Evolutionary conservation across 2,113 vertebrate species (phyloP), one percentile per base, ranked within the genome.

Genomic region (Corythornis cristatus): DNA sequence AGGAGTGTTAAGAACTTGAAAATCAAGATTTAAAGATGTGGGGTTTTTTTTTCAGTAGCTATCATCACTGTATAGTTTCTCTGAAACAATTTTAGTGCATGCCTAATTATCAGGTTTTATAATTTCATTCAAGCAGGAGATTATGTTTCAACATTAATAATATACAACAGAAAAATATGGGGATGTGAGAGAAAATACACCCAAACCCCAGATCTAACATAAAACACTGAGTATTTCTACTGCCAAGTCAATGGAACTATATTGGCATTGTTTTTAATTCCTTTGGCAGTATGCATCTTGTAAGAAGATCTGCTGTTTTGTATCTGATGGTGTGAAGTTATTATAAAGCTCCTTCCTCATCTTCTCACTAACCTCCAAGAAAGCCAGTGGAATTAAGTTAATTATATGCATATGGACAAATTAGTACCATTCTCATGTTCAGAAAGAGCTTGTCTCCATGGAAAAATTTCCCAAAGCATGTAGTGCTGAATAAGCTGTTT

Each of bases 401-500:
- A 94, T 89, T 78, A 82, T 54, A 76, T 54, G 73, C 70, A 58
- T 72, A 48, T 54, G 78, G 76, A 79, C 29, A 92, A 93, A 88
- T 92, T 86, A 83, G 61, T 73, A 43, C 72, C 56, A 83, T 93
- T 83, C 79, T 83, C 6, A 5, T 50, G 23, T 74, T 91, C 53
- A 72, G 65, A 77, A 89, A 71, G 60, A 80, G 6, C 26, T 89
- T 48, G 40, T 75, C 60, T 91, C 68, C 57, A 43, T 68, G 65
- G 65, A 60, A 87, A 91, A 93, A 42, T 21, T 78, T 77, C 65
- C 45, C 21, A 72, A 74, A 91, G 48, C 31, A 57, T 46, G 18
- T 42, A 93, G 62, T 76, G 88, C 86, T 90, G 89, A 93, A 90
- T 89, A 94, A 92, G 88, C 65, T 88, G 26, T 86, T 83, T 81